Percentiles rank a stretch among this genome's conserved stretches.
These are phyloP conservation scores for Thamnaconus septentrionalis DNA, from an alignment of 2,113 vertebrate genomes.

Conservation along the genomic window DNA sequence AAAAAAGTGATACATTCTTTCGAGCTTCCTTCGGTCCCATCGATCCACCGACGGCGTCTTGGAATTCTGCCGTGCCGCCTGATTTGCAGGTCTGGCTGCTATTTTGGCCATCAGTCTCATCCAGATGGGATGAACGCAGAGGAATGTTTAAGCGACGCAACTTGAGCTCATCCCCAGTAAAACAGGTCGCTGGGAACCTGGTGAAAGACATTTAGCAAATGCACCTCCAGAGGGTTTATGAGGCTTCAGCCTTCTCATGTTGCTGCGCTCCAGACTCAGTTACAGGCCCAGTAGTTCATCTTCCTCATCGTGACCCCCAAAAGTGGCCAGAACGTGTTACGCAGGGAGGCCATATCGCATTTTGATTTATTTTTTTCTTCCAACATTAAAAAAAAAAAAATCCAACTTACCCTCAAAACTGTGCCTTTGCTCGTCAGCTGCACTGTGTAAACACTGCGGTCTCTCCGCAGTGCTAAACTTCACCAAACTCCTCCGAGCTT, in stretches of 20 bases:
- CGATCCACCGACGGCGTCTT: not conserved
- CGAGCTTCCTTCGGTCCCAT: too few species aligned
- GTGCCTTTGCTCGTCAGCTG: too few species aligned
- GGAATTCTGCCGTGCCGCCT: not conserved
- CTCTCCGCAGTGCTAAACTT: too few species aligned
- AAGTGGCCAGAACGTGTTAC: too few species aligned
- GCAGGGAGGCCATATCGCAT: too few species aligned
- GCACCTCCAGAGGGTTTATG: not conserved
- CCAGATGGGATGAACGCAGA: not conserved
- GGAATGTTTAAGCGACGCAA: not conserved
- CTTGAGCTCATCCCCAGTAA: slow-evolving; percentile 9
- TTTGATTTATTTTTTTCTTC: not conserved
- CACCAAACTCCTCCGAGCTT: not conserved
- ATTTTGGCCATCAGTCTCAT: not conserved
- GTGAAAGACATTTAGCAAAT: not conserved
- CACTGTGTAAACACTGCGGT: too few species aligned
- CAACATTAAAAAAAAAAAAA: too few species aligned
- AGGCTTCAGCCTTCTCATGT: slow-evolving; percentile 1
- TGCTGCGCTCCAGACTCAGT: not conserved
- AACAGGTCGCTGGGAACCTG: slow-evolving; percentile 12
- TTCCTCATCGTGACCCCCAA: too few species aligned
- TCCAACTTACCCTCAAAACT: too few species aligned
- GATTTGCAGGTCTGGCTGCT: not conserved
- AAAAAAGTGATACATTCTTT: too few species aligned
- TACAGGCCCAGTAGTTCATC: too few species aligned